A percentile compares a stretch with the other conserved stretches of the same genome.
Evolutionary conservation across 2,888 invertebrate genomes (phyloP).

Genomic region (Falcaria lacertinaria): DNA sequence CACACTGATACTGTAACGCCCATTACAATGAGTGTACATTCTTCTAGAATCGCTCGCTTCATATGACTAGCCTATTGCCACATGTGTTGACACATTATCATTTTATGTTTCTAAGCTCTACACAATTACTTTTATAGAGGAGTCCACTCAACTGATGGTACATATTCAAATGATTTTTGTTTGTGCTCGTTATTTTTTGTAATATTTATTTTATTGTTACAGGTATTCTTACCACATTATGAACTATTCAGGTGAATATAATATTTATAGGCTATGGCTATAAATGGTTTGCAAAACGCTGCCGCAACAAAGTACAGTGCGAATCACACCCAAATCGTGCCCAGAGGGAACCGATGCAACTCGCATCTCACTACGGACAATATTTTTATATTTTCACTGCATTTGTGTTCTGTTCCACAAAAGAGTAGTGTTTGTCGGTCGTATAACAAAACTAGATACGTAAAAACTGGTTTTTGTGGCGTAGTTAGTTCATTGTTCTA

Average conservation of each 20-base stretch:
- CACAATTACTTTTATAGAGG: no score
- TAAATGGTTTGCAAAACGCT: background rate
- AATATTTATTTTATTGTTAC: no score
- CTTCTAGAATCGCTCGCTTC: no score
- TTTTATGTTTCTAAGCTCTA: no score
- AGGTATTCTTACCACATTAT: no score
- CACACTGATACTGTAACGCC: constrained; percentile 23
- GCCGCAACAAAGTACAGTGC: constrained; percentile 25
- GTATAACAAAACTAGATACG: constrained; percentile 52
- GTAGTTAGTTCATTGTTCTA: constrained; percentile 24
- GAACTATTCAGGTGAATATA: no score
- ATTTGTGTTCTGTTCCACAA: constrained; percentile 48
- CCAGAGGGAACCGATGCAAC: constrained; percentile 49
- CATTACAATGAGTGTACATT: background rate
- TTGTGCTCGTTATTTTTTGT: no score
- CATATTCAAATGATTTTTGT: no score
- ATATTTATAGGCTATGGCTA: background rate
- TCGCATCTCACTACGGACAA: constrained; percentile 48
- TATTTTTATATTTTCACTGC: constrained; percentile 64
- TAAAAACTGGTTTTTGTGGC: constrained; percentile 35
- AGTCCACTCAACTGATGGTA: no score
- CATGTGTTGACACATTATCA: no score
- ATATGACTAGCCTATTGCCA: no score
- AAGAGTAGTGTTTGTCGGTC: constrained; percentile 48
- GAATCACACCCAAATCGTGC: constrained; percentile 37